Evolutionary conservation across 2,797 vertebrate genomes (phyloP).

Genomic region (Chloroceryle amazona): DNA sequence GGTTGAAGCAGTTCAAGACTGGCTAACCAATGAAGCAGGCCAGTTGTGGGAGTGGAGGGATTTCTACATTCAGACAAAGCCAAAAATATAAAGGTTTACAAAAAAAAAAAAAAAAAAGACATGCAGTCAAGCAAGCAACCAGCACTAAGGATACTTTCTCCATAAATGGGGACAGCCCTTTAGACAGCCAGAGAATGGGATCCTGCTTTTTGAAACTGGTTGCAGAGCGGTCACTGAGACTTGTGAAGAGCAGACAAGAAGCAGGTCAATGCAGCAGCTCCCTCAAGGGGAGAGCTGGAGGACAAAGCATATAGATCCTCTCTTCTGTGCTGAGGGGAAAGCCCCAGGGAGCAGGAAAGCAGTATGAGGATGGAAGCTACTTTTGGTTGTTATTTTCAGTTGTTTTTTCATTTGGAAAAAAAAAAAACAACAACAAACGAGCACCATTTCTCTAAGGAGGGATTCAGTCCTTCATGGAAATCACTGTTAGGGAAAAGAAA

Average conservation of each 20-base stretch:
- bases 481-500: not conserved
- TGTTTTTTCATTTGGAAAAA: not conserved
- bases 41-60: not conserved
- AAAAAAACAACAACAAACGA: accelerated
- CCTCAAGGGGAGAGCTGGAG: not conserved
- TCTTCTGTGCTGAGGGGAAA: not conserved
- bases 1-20: not conserved
- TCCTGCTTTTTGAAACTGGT: not conserved
- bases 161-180: not conserved
- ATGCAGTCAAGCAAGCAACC: not conserved
- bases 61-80: not conserved
- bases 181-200: not conserved
- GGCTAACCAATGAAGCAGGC: not conserved
- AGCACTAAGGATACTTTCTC: not conserved
- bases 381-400: not conserved
- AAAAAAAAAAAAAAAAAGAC: not conserved
- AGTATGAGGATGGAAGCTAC: not conserved
- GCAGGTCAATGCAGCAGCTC: not conserved
- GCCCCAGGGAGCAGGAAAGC: not conserved
- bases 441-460: not conserved
- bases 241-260: not conserved
- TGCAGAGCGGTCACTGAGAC: not conserved
- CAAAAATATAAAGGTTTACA: not conserved
- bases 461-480: not conserved
- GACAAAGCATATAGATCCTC: not conserved